phyloP scores from a whole-genome alignment of 2,888 invertebrate species.

The Ochropleura leucogaster region DNA sequence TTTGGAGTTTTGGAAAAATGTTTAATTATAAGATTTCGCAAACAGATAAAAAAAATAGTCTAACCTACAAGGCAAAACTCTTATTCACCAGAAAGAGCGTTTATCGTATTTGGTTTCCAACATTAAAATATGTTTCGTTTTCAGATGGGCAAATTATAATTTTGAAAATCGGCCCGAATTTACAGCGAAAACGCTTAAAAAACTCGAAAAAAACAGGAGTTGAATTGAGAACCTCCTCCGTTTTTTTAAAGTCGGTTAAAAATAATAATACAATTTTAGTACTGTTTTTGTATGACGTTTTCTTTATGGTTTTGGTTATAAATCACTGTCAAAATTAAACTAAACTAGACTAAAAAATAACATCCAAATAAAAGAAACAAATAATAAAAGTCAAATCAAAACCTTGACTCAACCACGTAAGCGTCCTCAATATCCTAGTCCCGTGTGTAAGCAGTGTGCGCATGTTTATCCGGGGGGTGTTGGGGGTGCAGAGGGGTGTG shows the following conservation, averaged over 20 bases:
- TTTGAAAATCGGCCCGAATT: too few relatives aligned
- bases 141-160: too few relatives aligned
- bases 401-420: constrained; percentile 30
- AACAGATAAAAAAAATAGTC: background rate
- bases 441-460: constrained; percentile 28
- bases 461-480: constrained; percentile 50
- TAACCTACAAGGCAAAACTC: too few relatives aligned
- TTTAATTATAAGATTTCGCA: background rate
- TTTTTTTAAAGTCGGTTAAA: too few relatives aligned
- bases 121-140: too few relatives aligned
- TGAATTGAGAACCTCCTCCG: too few relatives aligned
- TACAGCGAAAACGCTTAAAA: too few relatives aligned
- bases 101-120: background rate
- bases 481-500: constrained; percentile 22
- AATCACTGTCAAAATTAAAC: background rate
- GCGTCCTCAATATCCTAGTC: constrained; percentile 46
- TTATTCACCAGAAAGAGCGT: background rate
- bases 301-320: background rate
- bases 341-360: background rate
- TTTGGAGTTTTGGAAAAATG: background rate
- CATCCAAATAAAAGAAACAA: background rate
- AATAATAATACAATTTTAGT: background rate
- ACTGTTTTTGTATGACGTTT: background rate
- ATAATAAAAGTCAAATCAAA: constrained; percentile 16
- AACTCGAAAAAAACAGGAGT: too few relatives aligned